Base-by-base conservation (phyloP, 2,888 invertebrate species). In the Sarcophaga variegata region DNA sequence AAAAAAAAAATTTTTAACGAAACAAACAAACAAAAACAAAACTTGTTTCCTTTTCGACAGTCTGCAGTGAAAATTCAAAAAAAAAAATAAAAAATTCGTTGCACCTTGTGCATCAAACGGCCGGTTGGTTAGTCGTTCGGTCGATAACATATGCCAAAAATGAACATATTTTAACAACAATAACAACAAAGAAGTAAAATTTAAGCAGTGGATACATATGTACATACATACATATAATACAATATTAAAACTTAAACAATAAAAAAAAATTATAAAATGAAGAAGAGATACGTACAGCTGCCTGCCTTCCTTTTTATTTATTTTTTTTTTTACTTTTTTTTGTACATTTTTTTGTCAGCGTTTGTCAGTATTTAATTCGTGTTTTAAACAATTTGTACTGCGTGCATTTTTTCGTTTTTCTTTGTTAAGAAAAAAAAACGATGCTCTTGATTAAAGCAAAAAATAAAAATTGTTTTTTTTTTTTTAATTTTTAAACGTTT, bases 121-220 rank as follows among this genome's bases (percentile, higher is more conserved):
- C 37, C 37, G 37, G 37, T 37, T 37, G 37, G 37, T 37, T 37
- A 37, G 37, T 37, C 10, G 37, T 37, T 37, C 37, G 37, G 77
- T 80, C 83, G 20, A 67, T 81, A 81, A 69, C 83, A 86, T 83
- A 83, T 81, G 86, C 86, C 80, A 71, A 76, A 37, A 66, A 64
- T 64, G 17, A 75, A 54, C 59, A 60, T 60, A 71, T 71, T 60
- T 47, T 47, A 66, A 45, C 12, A 22, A 62, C 37, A 37, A 37
- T 8, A 37, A 37, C 37, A 37, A 37, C 37, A 37, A 37, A 37
- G 37, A 37, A 37, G 37, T 37, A 8, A 37, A 37, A 37, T 37
- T 37, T 37, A 74, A 47, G 63, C 27, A 75, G 54, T n/a, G 5
- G n/a, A 47, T 74, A 47, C 10, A 2, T 37, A 37, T 2, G 1